phyloP scores from a whole-genome alignment of 2,113 vertebrate genomes.

The Xenopus borealis region DNA sequence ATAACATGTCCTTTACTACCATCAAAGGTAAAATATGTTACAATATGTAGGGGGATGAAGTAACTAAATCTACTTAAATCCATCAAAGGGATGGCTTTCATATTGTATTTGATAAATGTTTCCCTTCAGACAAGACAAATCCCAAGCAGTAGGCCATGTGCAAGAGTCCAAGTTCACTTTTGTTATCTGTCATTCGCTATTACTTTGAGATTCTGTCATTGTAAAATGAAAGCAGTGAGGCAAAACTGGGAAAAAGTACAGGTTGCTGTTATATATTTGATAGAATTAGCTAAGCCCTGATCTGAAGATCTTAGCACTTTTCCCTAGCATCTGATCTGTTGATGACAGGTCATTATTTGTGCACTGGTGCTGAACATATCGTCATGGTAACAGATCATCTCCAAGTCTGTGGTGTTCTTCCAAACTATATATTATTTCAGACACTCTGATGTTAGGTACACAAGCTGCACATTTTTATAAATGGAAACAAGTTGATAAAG shows the following conservation, averaged over 20 bases:
- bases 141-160: conserved; percentile 13
- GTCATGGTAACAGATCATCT: conserved; percentile 42
- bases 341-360: conserved; percentile 35
- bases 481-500: not conserved
- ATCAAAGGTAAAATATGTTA: not conserved
- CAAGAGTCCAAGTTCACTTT: conserved; percentile 2
- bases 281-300: conserved; percentile 9
- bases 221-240: conserved; percentile 11
- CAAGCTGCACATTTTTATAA: not conserved
- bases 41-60: not conserved
- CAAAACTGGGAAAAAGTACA: conserved; percentile 1
- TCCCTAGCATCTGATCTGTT: conserved; percentile 17
- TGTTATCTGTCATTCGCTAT: conserved; percentile 19
- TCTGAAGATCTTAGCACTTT: conserved; percentile 13
- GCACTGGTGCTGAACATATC: conserved; percentile 37
- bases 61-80: not conserved
- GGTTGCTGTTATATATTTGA: conserved; percentile 10
- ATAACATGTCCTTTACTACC: too few relatives aligned
- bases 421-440: conserved; percentile 7
- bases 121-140: not conserved
- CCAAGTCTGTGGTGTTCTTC: not conserved
- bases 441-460: not conserved
- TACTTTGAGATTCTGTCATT: conserved; percentile 13
- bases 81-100: not conserved
- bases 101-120: conserved; percentile 4